Evolutionary conservation across 2,888 invertebrate species (phyloP).

Genomic region (Pheosia tremula): DNA sequence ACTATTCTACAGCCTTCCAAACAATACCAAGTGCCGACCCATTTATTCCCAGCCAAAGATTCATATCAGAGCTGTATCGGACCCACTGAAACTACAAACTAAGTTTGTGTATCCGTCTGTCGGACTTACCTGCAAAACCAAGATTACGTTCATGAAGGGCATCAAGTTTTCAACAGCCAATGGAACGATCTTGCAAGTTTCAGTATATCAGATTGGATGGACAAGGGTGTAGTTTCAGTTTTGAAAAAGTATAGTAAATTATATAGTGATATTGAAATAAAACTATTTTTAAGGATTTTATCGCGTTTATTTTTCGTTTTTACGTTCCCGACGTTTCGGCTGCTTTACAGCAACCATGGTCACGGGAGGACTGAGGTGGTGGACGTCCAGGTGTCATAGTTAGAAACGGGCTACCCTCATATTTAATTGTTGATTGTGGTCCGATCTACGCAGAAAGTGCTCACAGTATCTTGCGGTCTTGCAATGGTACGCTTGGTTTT

Average conservation of each 20-base stretch:
- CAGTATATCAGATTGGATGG: background rate
- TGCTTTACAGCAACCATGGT: too few species aligned
- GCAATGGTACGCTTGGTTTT: too few species aligned
- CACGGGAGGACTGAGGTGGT: too few species aligned
- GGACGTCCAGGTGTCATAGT: too few species aligned
- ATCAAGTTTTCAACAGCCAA: conserved; percentile 22
- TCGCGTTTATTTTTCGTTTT: too few species aligned
- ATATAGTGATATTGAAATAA: background rate
- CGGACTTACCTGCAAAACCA: conserved; percentile 15
- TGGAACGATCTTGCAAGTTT: background rate
- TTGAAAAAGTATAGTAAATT: background rate
- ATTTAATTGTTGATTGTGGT: too few species aligned
- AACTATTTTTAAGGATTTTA: too few species aligned
- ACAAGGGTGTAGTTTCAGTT: background rate
- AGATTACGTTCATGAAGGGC: conserved; percentile 21
- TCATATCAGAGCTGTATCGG: background rate
- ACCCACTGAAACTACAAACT: conserved; percentile 18
- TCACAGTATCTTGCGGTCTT: too few species aligned
- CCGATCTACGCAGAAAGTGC: too few species aligned
- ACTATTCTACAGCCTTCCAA: background rate
- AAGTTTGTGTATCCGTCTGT: conserved; percentile 24
- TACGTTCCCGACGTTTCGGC: too few species aligned
- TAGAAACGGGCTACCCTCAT: too few species aligned
- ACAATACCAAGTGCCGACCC: background rate
- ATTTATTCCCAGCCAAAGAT: background rate